A percentile compares a stretch with the other conserved stretches of the same genome.
Conservation (phyloP, 2,797 vertebrate genomes). For the Triplophysa yarkandensis region DNA sequence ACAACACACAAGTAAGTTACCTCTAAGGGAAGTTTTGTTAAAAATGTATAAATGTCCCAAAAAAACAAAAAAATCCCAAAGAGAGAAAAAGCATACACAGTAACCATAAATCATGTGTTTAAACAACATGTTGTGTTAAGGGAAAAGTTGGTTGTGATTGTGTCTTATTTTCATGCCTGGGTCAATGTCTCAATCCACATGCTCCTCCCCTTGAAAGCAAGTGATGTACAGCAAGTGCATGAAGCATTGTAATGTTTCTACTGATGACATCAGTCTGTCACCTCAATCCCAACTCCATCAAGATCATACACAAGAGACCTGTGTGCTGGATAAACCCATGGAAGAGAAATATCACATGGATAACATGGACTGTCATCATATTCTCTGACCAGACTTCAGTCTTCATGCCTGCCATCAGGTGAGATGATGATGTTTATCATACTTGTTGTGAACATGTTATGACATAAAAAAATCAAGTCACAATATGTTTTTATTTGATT, state of each 20-base stretch:
- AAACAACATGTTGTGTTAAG: no score
- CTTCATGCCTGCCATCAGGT: slow-evolving; percentile 34
- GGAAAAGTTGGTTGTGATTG: no score
- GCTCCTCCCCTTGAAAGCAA: no score
- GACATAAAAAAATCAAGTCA: not conserved
- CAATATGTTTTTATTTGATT: no score
- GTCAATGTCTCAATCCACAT: no score
- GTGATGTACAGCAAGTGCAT: slow-evolving; percentile 2
- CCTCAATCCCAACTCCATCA: slow-evolving; percentile 16
- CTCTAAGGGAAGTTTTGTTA: no score
- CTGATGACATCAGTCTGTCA: not conserved
- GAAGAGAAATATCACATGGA: not conserved
- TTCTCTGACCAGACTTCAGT: not conserved
- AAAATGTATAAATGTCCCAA: no score
- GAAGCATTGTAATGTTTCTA: slow-evolving; percentile 15
- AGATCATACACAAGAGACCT: slow-evolving; percentile 4
- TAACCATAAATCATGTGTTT: no score
- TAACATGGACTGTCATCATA: slow-evolving; percentile 6
- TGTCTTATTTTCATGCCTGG: no score
- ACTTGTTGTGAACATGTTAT: not conserved
- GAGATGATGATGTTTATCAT: slow-evolving; percentile 21
- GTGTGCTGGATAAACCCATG: slow-evolving; percentile 25
- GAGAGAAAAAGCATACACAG: no score
- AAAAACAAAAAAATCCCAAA: no score
- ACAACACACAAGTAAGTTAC: no score